Evolutionary conservation across 2,888 invertebrate genomes (phyloP), one percentile per base, ranked within the genome.

Genomic region (Encarsia formosa): DNA sequence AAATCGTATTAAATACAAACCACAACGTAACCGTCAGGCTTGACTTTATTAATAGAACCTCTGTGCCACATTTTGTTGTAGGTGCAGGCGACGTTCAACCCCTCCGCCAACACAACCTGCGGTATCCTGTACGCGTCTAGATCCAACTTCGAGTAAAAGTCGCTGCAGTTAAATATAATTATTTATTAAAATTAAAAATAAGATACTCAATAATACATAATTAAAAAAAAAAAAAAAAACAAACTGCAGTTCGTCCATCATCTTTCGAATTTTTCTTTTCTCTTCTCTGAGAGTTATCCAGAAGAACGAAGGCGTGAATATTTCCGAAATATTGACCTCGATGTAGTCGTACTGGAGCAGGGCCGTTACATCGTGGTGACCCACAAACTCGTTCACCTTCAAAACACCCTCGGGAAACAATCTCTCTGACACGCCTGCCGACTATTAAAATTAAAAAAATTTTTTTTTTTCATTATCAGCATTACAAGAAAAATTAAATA

Each of bases 281-380:
- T 63, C 63, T 37, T 62, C 60, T 1, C 62, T 52, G 11, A 67
- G 55, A 3, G 63, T 66, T 48, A 73, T 57, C 72, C 71, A 73
- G 42, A 73, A 73, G 31, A 73, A 70, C 1, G 67, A 64, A 2
- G 73, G 73, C 2, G 66, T 65, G 32, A 67, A 71, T 11, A 69
- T 56, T 51, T 73, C 73, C 6, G 61, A 62, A 22, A 73, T 56
- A 16, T 58, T 26, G 19, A 70, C 64, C 52, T 67, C 65, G 29
- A 63, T 29, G 18, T 49, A 61, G 3, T 60, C 60, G n/a, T 54
- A 44, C 1, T 13, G 19, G 43, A 45, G 18, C 8, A 69, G 52
- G 13, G 60, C 54, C 4, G 45, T 43, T 4, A 71, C 67, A 8
- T 31, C 52, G 38, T 70, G 57, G 16, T 64, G 62, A 1, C 62